These are phyloP conservation scores for Schizopygopsis pylzovi DNA, from an alignment of 2,797 vertebrate genomes.

Conservation along the genomic window DNA sequence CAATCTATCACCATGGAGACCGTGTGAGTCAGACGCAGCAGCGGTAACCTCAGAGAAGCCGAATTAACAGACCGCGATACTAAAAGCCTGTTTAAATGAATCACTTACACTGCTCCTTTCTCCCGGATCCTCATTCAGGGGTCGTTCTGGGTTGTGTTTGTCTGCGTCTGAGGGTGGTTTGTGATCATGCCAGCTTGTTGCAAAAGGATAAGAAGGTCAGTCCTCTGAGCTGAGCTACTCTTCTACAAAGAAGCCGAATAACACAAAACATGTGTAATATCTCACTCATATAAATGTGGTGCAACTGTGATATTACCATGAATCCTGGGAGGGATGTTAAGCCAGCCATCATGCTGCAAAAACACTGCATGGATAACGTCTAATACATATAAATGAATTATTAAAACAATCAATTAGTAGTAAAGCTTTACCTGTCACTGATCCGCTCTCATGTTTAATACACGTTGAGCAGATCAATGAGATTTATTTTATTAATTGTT, in stretches of 20 bases:
- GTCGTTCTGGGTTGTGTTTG: not conserved
- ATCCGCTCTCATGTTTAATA: not conserved
- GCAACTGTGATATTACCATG: not conserved
- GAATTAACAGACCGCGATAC: not conserved
- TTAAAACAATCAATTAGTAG: not conserved
- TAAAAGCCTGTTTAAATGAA: not conserved
- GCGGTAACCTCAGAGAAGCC: conserved; percentile 9
- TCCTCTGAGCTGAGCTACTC: not conserved
- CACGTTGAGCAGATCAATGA: not conserved
- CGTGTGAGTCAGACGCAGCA: conserved; percentile 26
- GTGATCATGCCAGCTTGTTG: conserved; percentile 18
- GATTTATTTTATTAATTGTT: not conserved
- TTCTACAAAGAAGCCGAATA: not conserved
- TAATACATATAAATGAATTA: not conserved
- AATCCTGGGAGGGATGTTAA: not conserved
- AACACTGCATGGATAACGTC: not conserved
- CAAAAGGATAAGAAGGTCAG: conserved; percentile 17
- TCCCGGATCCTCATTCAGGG: not conserved
- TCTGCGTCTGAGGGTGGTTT: not conserved
- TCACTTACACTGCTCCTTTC: conserved; percentile 3
- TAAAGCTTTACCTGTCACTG: not conserved
- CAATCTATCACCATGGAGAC: conserved; percentile 50
- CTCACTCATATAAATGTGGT: not conserved
- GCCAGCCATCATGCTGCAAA: not conserved
- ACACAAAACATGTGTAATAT: conserved; percentile 2